Base-by-base conservation (phyloP, 1,140 invertebrate species). In the Drosophila mauritiana region DNA sequence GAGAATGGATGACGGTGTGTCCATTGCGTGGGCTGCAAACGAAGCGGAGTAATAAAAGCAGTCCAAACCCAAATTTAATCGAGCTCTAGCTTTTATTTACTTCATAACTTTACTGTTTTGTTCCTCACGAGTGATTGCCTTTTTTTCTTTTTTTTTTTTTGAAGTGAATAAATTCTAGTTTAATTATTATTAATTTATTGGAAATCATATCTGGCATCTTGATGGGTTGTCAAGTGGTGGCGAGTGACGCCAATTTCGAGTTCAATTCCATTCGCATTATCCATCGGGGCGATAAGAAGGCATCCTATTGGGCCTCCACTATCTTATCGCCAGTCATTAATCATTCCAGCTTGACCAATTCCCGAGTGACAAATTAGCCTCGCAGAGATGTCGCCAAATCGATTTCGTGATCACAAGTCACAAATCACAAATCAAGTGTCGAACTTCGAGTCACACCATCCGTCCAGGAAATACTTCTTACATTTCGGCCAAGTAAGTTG, bases 81-180 rank as follows among this genome's bases (percentile, higher is more conserved):
- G 51, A 69, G 17, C 25, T 25, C 25, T 55, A 65, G 17, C 54
- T 42, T 15, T 59, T 59, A 52, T 59, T 61, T 61, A 52, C 49
- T 40, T 56, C 4, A 22, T 15, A 17, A 31, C 13, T 13, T 51
- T 39, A 36, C 45, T 49, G 70, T 52, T 78, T 55, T 40, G 20
- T 22, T 22, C 2, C 39, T 20, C 25, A 1, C 22, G 4, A 43
- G 37, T 73, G 39, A 53, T 48, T 75, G 27, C 34, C 5, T 8
- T 40, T 61, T 70, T 70, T 63, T 39, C 3, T 61, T 69, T 63
- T 63, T 62, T 13, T 51, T 64, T 52, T 64, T 59, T 40, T 61
- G 17, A 17, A 77, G 64, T 85, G 43, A 85, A 88, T 75, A 85
- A 82, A 88, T 49, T 52, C 31, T 72, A 78, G 64, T 86, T 65